Conservation (phyloP, 2,797 vertebrate species). For the Leptoclinus maculatus region DNA sequence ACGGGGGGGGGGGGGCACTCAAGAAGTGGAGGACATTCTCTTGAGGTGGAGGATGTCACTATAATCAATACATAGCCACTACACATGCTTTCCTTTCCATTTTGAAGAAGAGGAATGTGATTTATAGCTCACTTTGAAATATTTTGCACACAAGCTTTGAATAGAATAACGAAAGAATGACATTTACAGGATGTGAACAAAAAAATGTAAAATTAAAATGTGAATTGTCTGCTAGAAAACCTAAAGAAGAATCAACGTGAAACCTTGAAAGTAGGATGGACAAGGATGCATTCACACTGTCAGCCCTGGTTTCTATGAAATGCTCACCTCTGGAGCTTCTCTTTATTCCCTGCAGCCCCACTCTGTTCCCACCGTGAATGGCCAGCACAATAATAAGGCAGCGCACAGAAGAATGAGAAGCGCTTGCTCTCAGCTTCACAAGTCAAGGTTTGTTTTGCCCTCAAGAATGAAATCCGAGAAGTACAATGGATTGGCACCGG, state of each 20-base stretch:
- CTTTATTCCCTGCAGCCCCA: slow-evolving; percentile 45
- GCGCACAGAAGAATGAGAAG: slow-evolving; percentile 36
- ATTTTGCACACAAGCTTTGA: slow-evolving; percentile 14
- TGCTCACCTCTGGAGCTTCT: slow-evolving; percentile 58
- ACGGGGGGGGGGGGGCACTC: not conserved
- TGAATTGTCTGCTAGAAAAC: slow-evolving; percentile 28
- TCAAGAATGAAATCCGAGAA: slow-evolving; percentile 33
- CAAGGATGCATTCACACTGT: slow-evolving; percentile 35
- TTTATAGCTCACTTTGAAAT: not conserved
- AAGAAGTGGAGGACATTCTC: slow-evolving; percentile 6
- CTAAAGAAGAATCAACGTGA: slow-evolving; percentile 28
- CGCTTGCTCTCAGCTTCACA: slow-evolving; percentile 38
- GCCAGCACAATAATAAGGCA: slow-evolving; percentile 27
- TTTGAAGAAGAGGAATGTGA: not conserved
- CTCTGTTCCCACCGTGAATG: slow-evolving; percentile 45
- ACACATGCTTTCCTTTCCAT: not conserved
- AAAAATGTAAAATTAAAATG: not conserved
- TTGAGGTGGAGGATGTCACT: not conserved
- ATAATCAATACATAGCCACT: not conserved
- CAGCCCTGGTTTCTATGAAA: slow-evolving; percentile 48
- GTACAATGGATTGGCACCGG: slow-evolving; percentile 18
- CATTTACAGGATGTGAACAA: not conserved
- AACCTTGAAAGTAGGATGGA: slow-evolving; percentile 48
- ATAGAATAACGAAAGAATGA: not conserved
- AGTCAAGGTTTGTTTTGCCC: slow-evolving; percentile 43